Percentiles rank a stretch among this genome's conserved stretches.
Conservation (phyloP, 2,797 vertebrate genomes). For the Pachyuromys duprasi region DNA sequence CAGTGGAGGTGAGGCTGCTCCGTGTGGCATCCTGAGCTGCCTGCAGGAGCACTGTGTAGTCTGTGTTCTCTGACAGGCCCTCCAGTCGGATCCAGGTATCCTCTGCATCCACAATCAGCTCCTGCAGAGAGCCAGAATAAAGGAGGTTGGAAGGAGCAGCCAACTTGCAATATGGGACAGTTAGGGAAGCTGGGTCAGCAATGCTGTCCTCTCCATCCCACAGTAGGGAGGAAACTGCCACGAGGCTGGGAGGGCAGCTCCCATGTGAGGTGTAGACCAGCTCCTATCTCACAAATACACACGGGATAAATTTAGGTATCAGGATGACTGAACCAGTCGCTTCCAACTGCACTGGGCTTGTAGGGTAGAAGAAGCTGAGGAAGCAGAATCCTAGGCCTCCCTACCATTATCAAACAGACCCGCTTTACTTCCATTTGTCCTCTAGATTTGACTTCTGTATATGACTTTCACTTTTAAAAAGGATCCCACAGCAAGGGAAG, state of each 20-base stretch:
- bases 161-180: slow-evolving; percentile 12
- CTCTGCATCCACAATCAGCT: slow-evolving; percentile 97
- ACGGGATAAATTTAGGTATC: background rate
- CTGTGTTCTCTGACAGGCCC: slow-evolving; percentile 94
- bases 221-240: background rate
- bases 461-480: background rate
- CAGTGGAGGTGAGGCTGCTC: slow-evolving; percentile 91
- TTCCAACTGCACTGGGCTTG: background rate
- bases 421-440: background rate
- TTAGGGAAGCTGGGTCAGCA: background rate
- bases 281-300: background rate
- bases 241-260: background rate
- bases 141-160: slow-evolving; percentile 59
- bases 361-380: background rate
- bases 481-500: background rate
- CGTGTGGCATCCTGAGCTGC: slow-evolving; percentile 92
- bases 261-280: background rate
- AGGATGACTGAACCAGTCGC: background rate
- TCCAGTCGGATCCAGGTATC: slow-evolving; percentile 98
- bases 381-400: background rate
- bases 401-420: background rate
- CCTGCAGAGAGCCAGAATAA: slow-evolving; percentile 86
- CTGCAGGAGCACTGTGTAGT: slow-evolving; percentile 95
- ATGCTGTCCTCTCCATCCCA: background rate
- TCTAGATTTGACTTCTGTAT: background rate